phyloP scores from a whole-genome alignment of 2,113 vertebrate species.

The Thymallus thymallus region DNA sequence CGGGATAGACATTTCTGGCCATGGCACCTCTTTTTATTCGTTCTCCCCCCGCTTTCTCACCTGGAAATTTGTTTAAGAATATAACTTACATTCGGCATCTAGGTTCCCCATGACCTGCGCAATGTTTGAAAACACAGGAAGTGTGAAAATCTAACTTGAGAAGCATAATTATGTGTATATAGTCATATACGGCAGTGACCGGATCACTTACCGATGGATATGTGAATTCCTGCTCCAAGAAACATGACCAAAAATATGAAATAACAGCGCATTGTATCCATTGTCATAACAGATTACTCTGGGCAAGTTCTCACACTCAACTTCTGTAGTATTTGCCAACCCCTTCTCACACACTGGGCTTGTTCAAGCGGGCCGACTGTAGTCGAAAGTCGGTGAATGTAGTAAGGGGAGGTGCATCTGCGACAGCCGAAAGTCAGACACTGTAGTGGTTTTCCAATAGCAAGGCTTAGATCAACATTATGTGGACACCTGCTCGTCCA shows the following conservation, averaged over 20 bases:
- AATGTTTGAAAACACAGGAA: conserved; percentile 43
- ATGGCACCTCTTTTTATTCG: background rate
- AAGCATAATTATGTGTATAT: background rate
- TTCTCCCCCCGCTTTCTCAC: background rate
- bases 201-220: conserved; percentile 33
- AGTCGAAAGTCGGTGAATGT: too few relatives aligned
- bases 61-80: conserved; percentile 8
- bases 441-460: too few relatives aligned
- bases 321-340: conserved; percentile 25
- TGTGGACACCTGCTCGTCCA: too few relatives aligned
- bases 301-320: conserved; percentile 23
- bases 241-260: conserved; percentile 13
- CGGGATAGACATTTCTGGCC: too few relatives aligned
- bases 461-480: too few relatives aligned
- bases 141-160: conserved; percentile 11
- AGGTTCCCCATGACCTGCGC: conserved; percentile 41
- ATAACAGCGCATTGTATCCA: conserved; percentile 27
- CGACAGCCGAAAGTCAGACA: too few relatives aligned
- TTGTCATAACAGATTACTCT: conserved; percentile 28
- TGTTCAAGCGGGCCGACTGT: too few relatives aligned
- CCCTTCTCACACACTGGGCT: too few relatives aligned
- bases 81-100: conserved; percentile 34
- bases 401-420: too few relatives aligned
- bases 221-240: conserved; percentile 9
- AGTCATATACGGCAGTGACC: background rate